Evolutionary conservation across 2,113 vertebrate species (phyloP).

Genomic region (Hepsetus odoe): DNA sequence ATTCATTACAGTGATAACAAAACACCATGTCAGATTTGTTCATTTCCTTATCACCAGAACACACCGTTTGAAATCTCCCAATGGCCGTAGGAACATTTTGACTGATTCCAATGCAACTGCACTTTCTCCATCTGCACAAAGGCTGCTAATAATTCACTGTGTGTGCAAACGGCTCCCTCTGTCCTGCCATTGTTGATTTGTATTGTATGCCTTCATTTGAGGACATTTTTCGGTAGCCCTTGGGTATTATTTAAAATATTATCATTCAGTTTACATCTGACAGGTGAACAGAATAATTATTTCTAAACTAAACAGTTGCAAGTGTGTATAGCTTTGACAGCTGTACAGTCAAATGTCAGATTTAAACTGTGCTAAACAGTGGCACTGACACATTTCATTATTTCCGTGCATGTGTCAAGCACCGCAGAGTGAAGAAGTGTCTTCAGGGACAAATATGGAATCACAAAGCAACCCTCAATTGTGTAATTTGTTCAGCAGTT

Average conservation of each 20-base stretch:
- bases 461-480: background rate
- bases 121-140: conserved; percentile 2
- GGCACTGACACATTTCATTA: conserved; percentile 2
- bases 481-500: background rate
- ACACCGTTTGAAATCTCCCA: conserved; percentile 25
- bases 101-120: conserved; percentile 8
- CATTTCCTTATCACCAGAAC: conserved; percentile 40
- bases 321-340: background rate
- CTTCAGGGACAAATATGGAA: background rate
- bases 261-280: background rate
- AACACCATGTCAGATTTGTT: conserved; percentile 36
- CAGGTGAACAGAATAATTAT: background rate
- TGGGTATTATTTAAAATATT: conserved; percentile 11
- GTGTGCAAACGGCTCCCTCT: background rate
- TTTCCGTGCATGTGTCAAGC: conserved; percentile 1
- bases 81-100: conserved; percentile 1
- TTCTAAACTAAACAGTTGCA: background rate
- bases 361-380: background rate
- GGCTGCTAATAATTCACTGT: conserved; percentile 22
- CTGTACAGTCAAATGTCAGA: background rate
- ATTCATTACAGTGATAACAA: conserved; percentile 37
- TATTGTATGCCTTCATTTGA: background rate
- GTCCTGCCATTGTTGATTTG: background rate
- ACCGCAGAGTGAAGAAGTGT: background rate
- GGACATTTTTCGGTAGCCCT: background rate